These are phyloP conservation scores for Tapirus indicus DNA, from an alignment of 2,797 vertebrate genomes.

Conservation along the genomic window DNA sequence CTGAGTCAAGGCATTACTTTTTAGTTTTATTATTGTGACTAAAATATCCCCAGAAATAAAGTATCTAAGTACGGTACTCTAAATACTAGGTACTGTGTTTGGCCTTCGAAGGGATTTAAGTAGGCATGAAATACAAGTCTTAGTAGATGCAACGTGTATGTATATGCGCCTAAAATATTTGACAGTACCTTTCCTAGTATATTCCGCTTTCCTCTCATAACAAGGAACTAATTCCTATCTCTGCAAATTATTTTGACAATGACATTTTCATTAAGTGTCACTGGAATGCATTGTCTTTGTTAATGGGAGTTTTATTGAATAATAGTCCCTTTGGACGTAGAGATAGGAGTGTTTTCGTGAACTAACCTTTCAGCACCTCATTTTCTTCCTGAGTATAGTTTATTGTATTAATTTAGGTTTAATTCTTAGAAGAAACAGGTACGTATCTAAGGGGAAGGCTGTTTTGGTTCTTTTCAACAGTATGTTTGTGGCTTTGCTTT, in stretches of 20 bases:
- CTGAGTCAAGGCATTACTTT: neutral
- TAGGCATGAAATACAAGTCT: neutral
- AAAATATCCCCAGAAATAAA: neutral
- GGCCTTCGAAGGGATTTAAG: neutral
- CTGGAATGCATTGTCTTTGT: neutral
- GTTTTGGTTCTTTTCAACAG: constrained; percentile 5
- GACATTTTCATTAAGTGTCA: neutral
- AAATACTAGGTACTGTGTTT: neutral
- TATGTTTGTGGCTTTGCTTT: neutral
- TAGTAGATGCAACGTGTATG: neutral
- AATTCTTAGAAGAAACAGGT: constrained; percentile 38
- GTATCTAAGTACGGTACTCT: neutral
- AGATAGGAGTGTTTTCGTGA: neutral
- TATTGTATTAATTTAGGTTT: constrained; percentile 22
- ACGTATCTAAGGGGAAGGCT: neutral
- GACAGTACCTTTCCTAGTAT: neutral
- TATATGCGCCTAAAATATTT: neutral
- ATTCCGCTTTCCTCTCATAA: neutral
- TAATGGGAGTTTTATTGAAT: neutral
- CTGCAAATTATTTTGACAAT: neutral
- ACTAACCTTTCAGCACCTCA: neutral
- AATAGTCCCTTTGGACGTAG: neutral
- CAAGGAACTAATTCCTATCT: neutral
- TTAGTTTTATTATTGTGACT: neutral
- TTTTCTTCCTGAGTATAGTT: neutral